Evolutionary conservation across 2,113 vertebrate genomes (phyloP).

Genomic region (Rhabdomys dilectus): DNA sequence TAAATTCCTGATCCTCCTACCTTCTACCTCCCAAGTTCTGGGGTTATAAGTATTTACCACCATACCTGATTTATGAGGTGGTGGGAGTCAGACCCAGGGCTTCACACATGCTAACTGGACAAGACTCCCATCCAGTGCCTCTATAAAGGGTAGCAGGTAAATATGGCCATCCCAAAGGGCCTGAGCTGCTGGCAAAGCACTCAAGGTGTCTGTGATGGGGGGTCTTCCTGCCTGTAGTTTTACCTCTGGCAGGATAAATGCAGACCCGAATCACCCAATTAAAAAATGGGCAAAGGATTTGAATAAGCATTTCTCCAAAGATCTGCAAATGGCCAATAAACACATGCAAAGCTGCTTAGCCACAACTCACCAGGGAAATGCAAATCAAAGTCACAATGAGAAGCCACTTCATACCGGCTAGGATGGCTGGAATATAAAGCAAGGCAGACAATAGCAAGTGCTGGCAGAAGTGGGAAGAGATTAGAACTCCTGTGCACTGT

Average conservation of each 20-base stretch:
- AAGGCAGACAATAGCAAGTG: neutral
- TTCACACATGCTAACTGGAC: neutral
- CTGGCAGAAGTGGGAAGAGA: neutral
- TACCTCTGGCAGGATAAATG: neutral
- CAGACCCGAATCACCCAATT: neutral
- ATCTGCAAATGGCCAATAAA: neutral
- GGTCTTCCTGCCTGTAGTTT: neutral
- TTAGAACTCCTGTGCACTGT: neutral
- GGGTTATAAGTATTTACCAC: neutral
- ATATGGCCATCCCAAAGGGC: neutral
- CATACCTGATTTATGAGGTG: neutral
- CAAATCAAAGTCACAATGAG: neutral
- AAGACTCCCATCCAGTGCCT: neutral
- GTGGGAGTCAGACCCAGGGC: neutral
- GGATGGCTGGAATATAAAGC: neutral
- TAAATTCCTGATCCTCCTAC: neutral
- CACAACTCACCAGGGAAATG: neutral
- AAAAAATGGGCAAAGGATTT: neutral
- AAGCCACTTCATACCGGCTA: neutral
- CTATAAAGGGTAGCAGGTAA: no score
- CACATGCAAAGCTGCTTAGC: neutral
- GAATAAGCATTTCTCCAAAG: neutral
- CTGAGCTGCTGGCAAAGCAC: neutral
- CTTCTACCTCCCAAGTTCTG: neutral
- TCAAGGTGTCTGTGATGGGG: accelerated